A percentile compares a stretch with the other conserved stretches of the same genome.
These are phyloP conservation scores for Gambusia yucatana DNA, from an alignment of 2,797 vertebrate species.

Conservation along the genomic window DNA sequence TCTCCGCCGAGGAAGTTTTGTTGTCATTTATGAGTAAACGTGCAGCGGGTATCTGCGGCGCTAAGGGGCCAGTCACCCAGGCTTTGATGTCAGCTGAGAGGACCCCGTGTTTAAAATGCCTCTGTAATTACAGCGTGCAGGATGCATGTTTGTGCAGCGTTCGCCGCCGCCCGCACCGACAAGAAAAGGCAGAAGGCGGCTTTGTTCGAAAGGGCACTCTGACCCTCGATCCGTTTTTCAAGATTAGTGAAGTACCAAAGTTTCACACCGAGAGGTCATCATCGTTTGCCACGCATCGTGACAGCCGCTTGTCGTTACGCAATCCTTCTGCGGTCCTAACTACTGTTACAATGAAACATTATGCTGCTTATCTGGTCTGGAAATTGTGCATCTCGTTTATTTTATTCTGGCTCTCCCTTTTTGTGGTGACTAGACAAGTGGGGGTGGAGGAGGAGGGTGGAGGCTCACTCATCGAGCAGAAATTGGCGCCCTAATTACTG, in stretches of 20 bases:
- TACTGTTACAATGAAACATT: constrained; percentile 76
- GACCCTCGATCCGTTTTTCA: constrained; percentile 12
- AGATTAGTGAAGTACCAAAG: not conserved
- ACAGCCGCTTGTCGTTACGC: constrained; percentile 53
- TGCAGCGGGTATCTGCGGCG: constrained; percentile 59
- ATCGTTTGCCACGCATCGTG: constrained; percentile 11
- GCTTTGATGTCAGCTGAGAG: constrained; percentile 84
- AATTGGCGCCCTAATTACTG: constrained; percentile 72
- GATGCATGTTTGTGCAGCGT: constrained; percentile 63
- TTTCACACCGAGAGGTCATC: constrained; percentile 8
- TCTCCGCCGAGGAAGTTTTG: constrained; percentile 58
- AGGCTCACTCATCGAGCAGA: constrained; percentile 56
- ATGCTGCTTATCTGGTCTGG: constrained; percentile 78
- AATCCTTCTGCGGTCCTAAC: constrained; percentile 73
- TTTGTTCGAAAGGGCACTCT: constrained; percentile 37
- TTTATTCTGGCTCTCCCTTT: constrained; percentile 60
- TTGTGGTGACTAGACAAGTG: constrained; percentile 54
- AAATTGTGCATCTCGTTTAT: constrained; percentile 71
- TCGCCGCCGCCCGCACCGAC: constrained; percentile 45
- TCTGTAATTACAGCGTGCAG: constrained; percentile 74
- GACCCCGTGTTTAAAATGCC: constrained; percentile 82
- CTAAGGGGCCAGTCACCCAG: constrained; percentile 55
- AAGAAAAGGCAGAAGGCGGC: constrained; percentile 37
- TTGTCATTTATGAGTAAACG: constrained; percentile 59
- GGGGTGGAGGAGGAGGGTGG: constrained; percentile 13